Conservation (phyloP, 2,888 invertebrate genomes). For the Tiliacea citrago region DNA sequence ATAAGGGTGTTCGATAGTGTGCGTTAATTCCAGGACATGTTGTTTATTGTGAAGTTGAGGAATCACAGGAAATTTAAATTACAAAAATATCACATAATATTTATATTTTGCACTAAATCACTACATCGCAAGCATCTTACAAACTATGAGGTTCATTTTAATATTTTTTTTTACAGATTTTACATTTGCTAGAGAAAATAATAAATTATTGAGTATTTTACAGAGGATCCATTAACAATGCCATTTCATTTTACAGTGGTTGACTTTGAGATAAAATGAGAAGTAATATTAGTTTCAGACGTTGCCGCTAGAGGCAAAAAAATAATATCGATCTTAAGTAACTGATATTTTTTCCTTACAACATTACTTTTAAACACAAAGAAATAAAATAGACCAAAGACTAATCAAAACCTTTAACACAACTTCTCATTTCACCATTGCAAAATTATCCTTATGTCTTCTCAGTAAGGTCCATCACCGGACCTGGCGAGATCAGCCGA, state of each 20-base stretch:
- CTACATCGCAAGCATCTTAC: slow-evolving; percentile 67
- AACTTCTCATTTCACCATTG: slow-evolving; percentile 45
- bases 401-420: neutral
- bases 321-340: neutral
- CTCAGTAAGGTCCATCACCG: slow-evolving; percentile 80
- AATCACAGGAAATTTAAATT: neutral
- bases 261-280: slow-evolving; percentile 26
- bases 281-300: slow-evolving; percentile 34
- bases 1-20: too few relatives aligned
- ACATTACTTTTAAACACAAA: too few relatives aligned
- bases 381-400: neutral
- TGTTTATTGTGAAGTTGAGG: too few relatives aligned
- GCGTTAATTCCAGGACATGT: too few relatives aligned
- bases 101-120: slow-evolving; percentile 66
- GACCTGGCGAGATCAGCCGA: slow-evolving; percentile 77
- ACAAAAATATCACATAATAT: slow-evolving; percentile 34
- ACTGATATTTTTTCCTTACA: neutral
- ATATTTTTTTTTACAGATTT: slow-evolving; percentile 66
- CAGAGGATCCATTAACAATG: slow-evolving; percentile 62
- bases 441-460: slow-evolving; percentile 12
- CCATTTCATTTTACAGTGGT: slow-evolving; percentile 33
- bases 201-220: slow-evolving; percentile 76
- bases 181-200: slow-evolving; percentile 71
- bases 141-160: slow-evolving; percentile 63
- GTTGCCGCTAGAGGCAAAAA: slow-evolving; percentile 17